Conservation (phyloP, 2,888 invertebrate species). For the Leistus spinibarbis region DNA sequence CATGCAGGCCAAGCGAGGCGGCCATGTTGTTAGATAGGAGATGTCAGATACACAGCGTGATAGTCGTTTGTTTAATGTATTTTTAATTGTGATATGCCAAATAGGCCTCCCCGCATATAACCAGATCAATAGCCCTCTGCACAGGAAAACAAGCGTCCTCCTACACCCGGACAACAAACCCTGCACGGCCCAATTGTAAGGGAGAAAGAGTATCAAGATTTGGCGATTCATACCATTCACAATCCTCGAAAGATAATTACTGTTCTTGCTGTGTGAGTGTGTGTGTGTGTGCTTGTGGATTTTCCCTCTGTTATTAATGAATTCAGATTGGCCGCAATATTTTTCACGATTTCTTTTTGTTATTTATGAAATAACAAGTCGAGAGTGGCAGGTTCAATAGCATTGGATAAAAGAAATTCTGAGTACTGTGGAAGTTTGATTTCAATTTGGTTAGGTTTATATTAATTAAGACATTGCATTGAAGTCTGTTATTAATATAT, state of each 20-base stretch:
- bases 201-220: background rate
- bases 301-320: background rate
- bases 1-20: background rate
- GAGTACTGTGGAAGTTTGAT: no score
- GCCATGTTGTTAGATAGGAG: slow-evolving; percentile 4
- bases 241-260: background rate
- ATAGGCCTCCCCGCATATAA: slow-evolving; percentile 23
- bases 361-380: background rate
- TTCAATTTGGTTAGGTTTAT: no score
- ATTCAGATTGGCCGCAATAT: background rate
- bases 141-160: background rate
- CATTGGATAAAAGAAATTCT: background rate
- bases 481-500: no score
- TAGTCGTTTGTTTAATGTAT: slow-evolving; percentile 28
- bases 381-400: background rate
- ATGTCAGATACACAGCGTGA: slow-evolving; percentile 19
- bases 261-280: no score
- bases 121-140: background rate
- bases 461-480: no score
- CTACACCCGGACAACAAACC: background rate
- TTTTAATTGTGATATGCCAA: slow-evolving; percentile 34
- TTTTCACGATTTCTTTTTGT: background rate
- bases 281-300: background rate
- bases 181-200: background rate
- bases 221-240: background rate